A percentile compares a stretch with the other conserved stretches of the same genome.
Conservation (phyloP, 2,113 vertebrate species). For the Ptyas mucosa region DNA sequence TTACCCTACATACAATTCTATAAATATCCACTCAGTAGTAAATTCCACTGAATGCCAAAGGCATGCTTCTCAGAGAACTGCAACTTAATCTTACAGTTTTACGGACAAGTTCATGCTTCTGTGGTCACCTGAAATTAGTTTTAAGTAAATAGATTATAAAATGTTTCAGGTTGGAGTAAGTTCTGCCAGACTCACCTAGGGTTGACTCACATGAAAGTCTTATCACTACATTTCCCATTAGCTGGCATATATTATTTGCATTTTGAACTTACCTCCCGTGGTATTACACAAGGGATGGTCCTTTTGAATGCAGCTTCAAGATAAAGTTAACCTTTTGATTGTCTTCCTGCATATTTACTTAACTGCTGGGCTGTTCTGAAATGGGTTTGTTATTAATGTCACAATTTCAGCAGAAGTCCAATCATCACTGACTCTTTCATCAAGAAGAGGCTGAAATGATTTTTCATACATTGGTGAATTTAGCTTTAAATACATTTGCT, state of each 20-base stretch:
- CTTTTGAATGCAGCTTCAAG: neutral
- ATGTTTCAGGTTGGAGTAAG: neutral
- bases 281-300: neutral
- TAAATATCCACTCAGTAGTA: neutral
- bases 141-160: neutral
- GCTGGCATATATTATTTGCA: neutral
- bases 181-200: neutral
- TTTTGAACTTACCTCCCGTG: neutral
- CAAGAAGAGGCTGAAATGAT: conserved; percentile 7
- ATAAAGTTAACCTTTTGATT: neutral
- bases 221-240: neutral
- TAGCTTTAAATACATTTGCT: conserved; percentile 71
- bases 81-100: neutral
- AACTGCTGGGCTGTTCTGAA: conserved; percentile 20
- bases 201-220: neutral
- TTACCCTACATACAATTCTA: neutral
- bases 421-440: neutral
- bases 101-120: neutral
- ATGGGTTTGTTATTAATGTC: conserved; percentile 17
- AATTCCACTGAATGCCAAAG: neutral
- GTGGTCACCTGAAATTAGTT: neutral
- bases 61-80: neutral
- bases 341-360: conserved; percentile 5
- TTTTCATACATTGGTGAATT: conserved; percentile 54
- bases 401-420: conserved; percentile 37